Evolutionary conservation across 2,113 vertebrate species (phyloP).

Genomic region (Megalops atlanticus): DNA sequence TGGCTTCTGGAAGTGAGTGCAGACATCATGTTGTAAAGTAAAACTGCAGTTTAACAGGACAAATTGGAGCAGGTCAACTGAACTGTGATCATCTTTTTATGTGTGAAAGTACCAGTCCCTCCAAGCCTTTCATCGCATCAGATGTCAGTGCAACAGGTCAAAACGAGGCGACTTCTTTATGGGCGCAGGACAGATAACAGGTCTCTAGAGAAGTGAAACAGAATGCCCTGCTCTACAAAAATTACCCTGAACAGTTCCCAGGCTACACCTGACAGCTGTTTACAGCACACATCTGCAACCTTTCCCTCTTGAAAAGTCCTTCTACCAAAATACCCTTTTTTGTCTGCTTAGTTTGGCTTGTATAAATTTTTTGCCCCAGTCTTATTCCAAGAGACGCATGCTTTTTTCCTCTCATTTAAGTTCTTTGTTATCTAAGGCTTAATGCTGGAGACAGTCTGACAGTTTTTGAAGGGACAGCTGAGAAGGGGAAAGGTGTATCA

Average conservation of each 20-base stretch:
- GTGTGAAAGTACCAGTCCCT: too few relatives aligned
- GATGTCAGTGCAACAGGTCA: too few relatives aligned
- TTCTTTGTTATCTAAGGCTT: neutral
- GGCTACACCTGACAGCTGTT: neutral
- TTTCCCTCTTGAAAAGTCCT: neutral
- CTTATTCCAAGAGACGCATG: too few relatives aligned
- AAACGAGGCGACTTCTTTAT: too few relatives aligned
- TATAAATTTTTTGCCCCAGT: neutral
- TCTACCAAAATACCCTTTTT: neutral
- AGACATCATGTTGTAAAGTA: too few relatives aligned
- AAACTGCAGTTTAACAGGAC: too few relatives aligned
- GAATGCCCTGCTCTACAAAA: neutral
- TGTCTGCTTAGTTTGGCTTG: neutral
- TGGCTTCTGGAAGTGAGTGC: too few relatives aligned
- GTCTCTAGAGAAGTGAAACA: neutral
- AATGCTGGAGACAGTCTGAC: neutral
- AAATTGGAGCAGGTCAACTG: too few relatives aligned
- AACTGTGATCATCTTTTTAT: too few relatives aligned
- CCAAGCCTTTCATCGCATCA: too few relatives aligned
- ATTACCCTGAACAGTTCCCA: neutral
- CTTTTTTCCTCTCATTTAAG: neutral
- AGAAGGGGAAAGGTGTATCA: neutral
- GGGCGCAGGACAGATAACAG: too few relatives aligned
- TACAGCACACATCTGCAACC: neutral
- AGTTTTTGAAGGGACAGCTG: neutral